phyloP scores from a whole-genome alignment of 2,888 invertebrate genomes.

The Scelioninae gen. 2 region DNA sequence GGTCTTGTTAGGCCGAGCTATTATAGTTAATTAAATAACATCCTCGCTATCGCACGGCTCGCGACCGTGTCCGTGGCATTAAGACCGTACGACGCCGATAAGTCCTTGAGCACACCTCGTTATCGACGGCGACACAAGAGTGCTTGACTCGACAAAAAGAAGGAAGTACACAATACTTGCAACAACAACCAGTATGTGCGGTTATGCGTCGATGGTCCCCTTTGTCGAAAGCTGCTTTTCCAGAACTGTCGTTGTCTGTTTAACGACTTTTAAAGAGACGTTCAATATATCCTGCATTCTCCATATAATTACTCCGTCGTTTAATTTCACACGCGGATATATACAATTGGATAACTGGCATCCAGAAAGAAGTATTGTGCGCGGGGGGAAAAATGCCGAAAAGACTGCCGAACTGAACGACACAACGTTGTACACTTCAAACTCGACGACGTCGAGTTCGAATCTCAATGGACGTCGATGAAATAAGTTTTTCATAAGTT shows the following conservation, averaged over 20 bases:
- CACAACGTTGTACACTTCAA: too few species aligned
- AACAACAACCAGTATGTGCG: slow-evolving; percentile 41
- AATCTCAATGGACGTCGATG: too few species aligned
- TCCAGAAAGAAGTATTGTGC: too few species aligned
- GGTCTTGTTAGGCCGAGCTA: slow-evolving; percentile 57
- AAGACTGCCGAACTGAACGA: too few species aligned
- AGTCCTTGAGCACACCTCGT: slow-evolving; percentile 60
- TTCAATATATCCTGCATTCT: too few species aligned
- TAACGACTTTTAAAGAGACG: too few species aligned
- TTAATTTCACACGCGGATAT: too few species aligned
- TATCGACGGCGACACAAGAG: slow-evolving; percentile 59
- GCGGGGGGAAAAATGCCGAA: too few species aligned
- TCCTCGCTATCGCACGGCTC: slow-evolving; percentile 56
- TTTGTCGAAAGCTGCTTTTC: slow-evolving; percentile 44
- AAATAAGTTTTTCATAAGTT: too few species aligned
- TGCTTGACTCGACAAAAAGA: slow-evolving; percentile 54
- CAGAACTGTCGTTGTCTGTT: background rate
- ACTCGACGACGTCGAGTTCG: too few species aligned
- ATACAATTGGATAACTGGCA: too few species aligned
- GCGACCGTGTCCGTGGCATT: slow-evolving; percentile 59
- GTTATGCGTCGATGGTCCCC: slow-evolving; percentile 43
- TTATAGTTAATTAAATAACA: slow-evolving; percentile 61
- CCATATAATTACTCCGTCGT: too few species aligned
- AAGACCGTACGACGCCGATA: slow-evolving; percentile 60
- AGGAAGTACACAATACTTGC: slow-evolving; percentile 54